Conservation (phyloP, 2,888 invertebrate genomes). For the Lithodes maja region DNA sequence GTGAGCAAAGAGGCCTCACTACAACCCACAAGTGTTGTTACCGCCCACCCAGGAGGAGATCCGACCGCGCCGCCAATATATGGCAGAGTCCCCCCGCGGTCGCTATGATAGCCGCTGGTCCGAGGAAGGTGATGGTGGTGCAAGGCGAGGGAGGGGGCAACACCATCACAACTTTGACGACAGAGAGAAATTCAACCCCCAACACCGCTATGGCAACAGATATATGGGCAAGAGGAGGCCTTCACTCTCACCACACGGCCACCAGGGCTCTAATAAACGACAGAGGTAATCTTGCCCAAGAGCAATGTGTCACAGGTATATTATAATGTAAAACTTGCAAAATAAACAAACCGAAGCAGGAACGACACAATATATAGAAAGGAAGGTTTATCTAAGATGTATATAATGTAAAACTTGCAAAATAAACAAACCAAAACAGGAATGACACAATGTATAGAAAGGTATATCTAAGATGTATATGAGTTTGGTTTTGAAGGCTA, state of each 20-base stretch:
- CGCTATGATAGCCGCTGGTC: constrained; percentile 56
- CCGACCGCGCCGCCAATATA: constrained; percentile 54
- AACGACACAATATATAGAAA: too few relatives aligned
- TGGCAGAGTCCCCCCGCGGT: constrained; percentile 38
- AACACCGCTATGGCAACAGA: constrained; percentile 59
- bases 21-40: constrained; percentile 56
- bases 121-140: constrained; percentile 54
- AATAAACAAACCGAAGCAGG: too few relatives aligned
- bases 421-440: too few relatives aligned
- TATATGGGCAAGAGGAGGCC: constrained; percentile 51
- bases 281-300: constrained; percentile 53
- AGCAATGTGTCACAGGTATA: constrained; percentile 39
- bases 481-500: too few relatives aligned
- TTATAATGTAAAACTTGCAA: neutral
- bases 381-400: too few relatives aligned
- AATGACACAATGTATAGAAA: too few relatives aligned
- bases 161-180: constrained; percentile 41
- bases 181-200: constrained; percentile 51
- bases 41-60: constrained; percentile 52
- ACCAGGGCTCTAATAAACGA: constrained; percentile 56
- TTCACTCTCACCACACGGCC: constrained; percentile 48
- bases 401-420: too few relatives aligned
- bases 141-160: constrained; percentile 55
- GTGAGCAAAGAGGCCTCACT: constrained; percentile 41
- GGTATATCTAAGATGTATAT: too few relatives aligned